These are phyloP conservation scores for Drosophila varians DNA, from an alignment of 1,140 invertebrate genomes.

Conservation along the genomic window DNA sequence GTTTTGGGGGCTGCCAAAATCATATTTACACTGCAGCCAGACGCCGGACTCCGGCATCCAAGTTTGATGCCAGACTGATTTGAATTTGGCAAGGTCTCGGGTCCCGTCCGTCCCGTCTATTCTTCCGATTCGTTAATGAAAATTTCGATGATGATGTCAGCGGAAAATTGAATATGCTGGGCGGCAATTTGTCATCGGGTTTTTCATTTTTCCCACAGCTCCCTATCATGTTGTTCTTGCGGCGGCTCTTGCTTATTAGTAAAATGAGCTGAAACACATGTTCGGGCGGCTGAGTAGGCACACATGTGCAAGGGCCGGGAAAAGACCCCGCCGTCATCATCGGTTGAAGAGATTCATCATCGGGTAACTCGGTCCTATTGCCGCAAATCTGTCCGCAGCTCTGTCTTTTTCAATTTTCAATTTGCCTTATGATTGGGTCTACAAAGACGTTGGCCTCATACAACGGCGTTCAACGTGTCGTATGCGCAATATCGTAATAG, in stretches of 20 bases:
- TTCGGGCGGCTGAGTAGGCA: slow-evolving; percentile 15
- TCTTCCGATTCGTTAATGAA: slow-evolving; percentile 37
- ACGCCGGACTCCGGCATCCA: too few species aligned
- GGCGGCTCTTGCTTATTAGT: slow-evolving; percentile 65
- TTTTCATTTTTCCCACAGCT: slow-evolving; percentile 19
- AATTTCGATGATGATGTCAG: slow-evolving; percentile 49
- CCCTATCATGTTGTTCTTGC: background rate
- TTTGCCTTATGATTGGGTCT: slow-evolving; percentile 50
- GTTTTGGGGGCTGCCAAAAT: slow-evolving; percentile 33
- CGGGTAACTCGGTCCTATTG: slow-evolving; percentile 14
- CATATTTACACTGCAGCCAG: slow-evolving; percentile 40
- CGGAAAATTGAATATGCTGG: slow-evolving; percentile 52
- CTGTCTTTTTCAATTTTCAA: slow-evolving; percentile 30
- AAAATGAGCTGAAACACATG: slow-evolving; percentile 78
- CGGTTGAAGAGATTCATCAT: slow-evolving; percentile 68
- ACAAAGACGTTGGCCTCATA: slow-evolving; percentile 34
- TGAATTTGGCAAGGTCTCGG: slow-evolving; percentile 34
- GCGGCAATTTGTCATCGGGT: slow-evolving; percentile 67
- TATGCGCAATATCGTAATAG: slow-evolving; percentile 55
- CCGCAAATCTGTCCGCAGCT: slow-evolving; percentile 22
- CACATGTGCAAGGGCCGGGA: slow-evolving; percentile 16
- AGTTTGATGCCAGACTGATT: slow-evolving; percentile 14
- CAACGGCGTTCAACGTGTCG: slow-evolving; percentile 31
- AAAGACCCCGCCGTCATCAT: slow-evolving; percentile 44
- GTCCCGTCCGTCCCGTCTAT: slow-evolving; percentile 1